Conservation (phyloP, 2,888 invertebrate genomes). For the Cistogaster globosa region DNA sequence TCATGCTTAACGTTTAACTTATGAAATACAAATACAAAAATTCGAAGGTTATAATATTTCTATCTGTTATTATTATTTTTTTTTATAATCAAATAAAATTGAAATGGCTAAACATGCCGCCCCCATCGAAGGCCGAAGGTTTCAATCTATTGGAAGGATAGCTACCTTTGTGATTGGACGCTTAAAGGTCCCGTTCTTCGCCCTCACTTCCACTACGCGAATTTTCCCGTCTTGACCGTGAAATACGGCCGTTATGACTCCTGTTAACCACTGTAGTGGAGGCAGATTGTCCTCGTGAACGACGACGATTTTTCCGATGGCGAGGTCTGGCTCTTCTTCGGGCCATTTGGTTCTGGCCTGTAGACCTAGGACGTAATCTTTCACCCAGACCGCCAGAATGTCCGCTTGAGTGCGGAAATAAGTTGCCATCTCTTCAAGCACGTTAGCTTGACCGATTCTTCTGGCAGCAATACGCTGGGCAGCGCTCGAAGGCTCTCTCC, state of each 20-base stretch:
- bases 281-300: constrained; percentile 40
- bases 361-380: not conserved
- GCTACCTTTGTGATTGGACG: not conserved
- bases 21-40: no score
- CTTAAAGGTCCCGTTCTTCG: not conserved
- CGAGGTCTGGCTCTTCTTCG: not conserved
- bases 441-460: not conserved
- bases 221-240: constrained; percentile 53
- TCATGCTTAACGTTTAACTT: no score
- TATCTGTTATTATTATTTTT: no score
- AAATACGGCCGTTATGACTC: constrained; percentile 40
- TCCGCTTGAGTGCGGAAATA: not conserved
- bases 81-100: no score
- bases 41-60: no score
- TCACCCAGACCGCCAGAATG: no score
- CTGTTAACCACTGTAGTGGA: constrained; percentile 58
- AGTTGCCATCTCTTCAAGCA: not conserved
- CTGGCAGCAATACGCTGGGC: not conserved
- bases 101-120: no score
- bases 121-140: no score
- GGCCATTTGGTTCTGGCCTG: not conserved
- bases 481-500: not conserved
- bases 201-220: constrained; percentile 2
- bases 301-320: constrained; percentile 44
- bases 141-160: no score